Evolutionary conservation across 2,797 vertebrate genomes (phyloP), one percentile per base, ranked within the genome.

Genomic region (Coracias cyanogaster): DNA sequence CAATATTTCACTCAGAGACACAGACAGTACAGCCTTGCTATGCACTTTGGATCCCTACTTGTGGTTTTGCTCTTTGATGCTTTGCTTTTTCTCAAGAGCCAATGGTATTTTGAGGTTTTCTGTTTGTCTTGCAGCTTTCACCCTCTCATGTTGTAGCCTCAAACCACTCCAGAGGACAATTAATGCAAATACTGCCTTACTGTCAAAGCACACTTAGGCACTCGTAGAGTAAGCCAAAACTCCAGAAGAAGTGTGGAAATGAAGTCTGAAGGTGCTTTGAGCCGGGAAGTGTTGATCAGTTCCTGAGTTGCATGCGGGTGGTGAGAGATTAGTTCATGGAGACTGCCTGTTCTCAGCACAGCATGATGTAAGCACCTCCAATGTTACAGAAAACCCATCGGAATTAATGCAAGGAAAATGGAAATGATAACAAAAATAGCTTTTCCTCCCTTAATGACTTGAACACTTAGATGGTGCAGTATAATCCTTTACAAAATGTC

Each of bases 261-360:
- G 12, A 93, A 86, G 73, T 20, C 48, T 85, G 84, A 82, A 92
- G 45, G 51, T 95, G 19, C 60, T 95, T 89, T 96, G 94, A 95
- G 91, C 61, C 69, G 19, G n/a, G 64, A 52, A 66, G 41, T 33
- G 58, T 57, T 90, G 82, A 94, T 80, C 58, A 49, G 81, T 51
- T 96, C 24, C 17, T 64, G 66, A 92, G 80, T 60, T 1, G 2
- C 86, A 33, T 13, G 49, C 52, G 45, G 65, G 54, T 82, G 43
- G 83, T 25, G 48, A 74, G 64, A 96, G 79, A 89, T 93, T 90
- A 94, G 62, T 37, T 74, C 14, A 8, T 8, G 67, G 78, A 51
- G 61, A 35, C 37, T 70, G 61, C 58, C 55, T 71, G 57, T 46
- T 82, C 92, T 74, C 82, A 85, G 58, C 89, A 67, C 67, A 92